These are phyloP conservation scores for Cyphomyrus discorhynchus DNA, from an alignment of 2,113 vertebrate species.

Conservation along the genomic window DNA sequence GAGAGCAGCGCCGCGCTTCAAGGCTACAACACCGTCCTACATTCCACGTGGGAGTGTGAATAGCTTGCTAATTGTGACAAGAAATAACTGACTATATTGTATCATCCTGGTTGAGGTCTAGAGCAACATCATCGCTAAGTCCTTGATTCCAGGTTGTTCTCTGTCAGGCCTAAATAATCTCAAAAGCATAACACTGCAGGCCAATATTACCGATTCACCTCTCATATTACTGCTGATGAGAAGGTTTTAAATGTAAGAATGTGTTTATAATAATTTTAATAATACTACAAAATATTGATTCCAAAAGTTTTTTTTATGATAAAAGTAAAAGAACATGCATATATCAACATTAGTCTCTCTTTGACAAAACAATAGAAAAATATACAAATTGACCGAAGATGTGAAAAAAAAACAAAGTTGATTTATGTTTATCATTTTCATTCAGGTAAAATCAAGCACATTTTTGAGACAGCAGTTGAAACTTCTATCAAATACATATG, in stretches of 20 bases:
- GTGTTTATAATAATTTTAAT: background rate
- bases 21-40: background rate
- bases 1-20: background rate
- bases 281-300: slow-evolving; percentile 4
- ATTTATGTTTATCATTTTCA: background rate
- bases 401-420: background rate
- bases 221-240: background rate
- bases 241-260: background rate
- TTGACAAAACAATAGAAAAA: slow-evolving; percentile 5
- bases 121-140: background rate
- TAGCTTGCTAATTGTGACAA: slow-evolving; percentile 2
- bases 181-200: background rate
- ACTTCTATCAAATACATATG: background rate
- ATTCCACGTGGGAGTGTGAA: slow-evolving; percentile 7
- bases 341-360: slow-evolving; percentile 10
- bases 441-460: background rate
- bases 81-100: background rate
- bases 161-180: background rate
- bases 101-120: background rate
- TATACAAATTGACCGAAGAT: background rate
- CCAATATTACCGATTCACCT: background rate
- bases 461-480: background rate
- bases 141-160: background rate
- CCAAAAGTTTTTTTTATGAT: slow-evolving; percentile 13
- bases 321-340: background rate